These are phyloP conservation scores for Capreolus pygargus DNA, from an alignment of 2,113 vertebrate species.

Conservation along the genomic window DNA sequence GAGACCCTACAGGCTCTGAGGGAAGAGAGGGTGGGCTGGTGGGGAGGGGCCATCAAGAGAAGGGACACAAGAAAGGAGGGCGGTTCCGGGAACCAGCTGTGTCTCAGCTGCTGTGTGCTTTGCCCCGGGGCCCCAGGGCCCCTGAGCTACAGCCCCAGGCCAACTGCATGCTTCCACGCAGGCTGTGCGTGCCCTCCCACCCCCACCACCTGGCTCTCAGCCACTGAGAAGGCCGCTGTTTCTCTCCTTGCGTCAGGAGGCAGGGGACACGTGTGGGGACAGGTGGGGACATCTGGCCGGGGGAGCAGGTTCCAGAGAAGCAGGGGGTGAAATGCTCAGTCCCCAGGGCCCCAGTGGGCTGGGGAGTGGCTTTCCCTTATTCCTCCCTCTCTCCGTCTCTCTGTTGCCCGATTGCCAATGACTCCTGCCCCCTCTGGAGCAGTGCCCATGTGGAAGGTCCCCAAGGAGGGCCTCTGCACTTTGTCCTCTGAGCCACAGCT, in stretches of 20 bases:
- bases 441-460: background rate
- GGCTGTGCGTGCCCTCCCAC: background rate
- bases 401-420: background rate
- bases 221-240: constrained; percentile 44
- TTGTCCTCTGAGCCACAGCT: background rate
- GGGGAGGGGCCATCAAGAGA: background rate
- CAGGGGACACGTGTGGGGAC: constrained; percentile 46
- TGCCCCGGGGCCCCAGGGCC: background rate
- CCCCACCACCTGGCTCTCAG: constrained; percentile 35
- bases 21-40: background rate
- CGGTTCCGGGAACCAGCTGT: background rate
- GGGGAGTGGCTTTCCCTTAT: background rate
- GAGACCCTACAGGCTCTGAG: background rate
- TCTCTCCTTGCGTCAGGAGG: constrained; percentile 17
- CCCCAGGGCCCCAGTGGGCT: background rate
- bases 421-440: background rate
- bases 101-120: background rate
- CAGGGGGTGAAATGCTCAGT: constrained; percentile 37
- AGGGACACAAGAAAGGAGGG: background rate
- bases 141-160: background rate
- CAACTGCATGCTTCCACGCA: background rate
- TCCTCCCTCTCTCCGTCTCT: background rate
- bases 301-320: constrained; percentile 46
- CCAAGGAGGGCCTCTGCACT: fast-evolving
- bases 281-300: constrained; percentile 61